Conservation (phyloP, 2,113 vertebrate species). For the human (Homo sapiens) region DNA sequence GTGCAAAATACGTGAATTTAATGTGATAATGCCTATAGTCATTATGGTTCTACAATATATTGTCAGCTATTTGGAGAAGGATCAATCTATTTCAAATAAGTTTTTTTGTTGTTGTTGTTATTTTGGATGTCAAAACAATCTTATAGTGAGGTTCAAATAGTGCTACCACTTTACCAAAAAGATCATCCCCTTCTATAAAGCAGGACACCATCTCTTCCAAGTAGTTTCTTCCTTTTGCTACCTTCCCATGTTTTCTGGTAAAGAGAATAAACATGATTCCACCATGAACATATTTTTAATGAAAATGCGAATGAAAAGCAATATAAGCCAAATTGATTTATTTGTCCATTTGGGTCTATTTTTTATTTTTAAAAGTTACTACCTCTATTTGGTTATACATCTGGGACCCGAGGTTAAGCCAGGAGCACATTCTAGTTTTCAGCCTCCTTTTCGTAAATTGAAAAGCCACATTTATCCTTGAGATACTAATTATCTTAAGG, state of each 20-base stretch:
- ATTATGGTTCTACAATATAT: neutral
- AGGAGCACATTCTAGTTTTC: neutral
- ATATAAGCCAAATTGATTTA: neutral
- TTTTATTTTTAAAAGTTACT: neutral
- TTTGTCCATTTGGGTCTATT: neutral
- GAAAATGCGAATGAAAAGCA: neutral
- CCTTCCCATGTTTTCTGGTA: neutral
- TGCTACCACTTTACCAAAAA: too few relatives aligned
- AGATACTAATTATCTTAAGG: neutral
- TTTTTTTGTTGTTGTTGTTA: neutral
- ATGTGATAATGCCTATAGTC: neutral
- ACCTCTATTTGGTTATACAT: neutral
- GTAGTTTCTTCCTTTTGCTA: neutral
- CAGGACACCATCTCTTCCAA: neutral
- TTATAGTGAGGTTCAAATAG: neutral
- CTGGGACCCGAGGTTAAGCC: neutral
- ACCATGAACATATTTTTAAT: neutral
- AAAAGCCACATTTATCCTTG: neutral
- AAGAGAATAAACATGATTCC: neutral
- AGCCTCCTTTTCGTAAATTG: neutral
- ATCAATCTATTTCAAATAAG: constrained; percentile 2
- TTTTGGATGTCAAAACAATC: neutral
- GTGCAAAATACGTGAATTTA: constrained; percentile 19
- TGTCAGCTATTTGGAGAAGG: neutral
- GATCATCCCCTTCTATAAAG: neutral